phyloP scores from a whole-genome alignment of 2,888 invertebrate species.

The Agriopis aurantiaria region DNA sequence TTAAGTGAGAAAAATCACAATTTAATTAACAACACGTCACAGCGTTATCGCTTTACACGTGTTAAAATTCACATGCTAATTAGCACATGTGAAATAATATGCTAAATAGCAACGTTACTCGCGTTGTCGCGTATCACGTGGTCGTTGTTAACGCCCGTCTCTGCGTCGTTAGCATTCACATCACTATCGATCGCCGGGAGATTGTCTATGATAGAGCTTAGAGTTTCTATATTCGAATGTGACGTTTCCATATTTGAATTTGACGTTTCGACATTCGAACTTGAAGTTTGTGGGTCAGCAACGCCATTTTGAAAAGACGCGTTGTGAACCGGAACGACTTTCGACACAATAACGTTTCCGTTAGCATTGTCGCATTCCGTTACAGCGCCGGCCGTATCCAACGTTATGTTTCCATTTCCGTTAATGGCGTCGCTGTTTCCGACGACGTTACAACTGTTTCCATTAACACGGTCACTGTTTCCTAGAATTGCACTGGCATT shows the following conservation, averaged over 20 bases:
- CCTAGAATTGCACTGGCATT: not conserved
- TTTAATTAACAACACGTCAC: not conserved
- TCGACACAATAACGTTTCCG: not conserved
- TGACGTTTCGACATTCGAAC: constrained; percentile 29
- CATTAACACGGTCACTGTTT: not conserved
- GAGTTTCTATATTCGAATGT: constrained; percentile 48
- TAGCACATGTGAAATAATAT: not conserved
- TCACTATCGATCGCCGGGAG: constrained; percentile 79
- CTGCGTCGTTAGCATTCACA: constrained; percentile 71
- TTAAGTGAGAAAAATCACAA: not conserved
- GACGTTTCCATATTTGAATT: constrained; percentile 28
- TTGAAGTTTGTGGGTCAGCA: constrained; percentile 16
- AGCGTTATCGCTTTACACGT: not conserved
- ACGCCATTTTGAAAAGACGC: not conserved
- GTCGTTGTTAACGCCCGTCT: constrained; percentile 17
- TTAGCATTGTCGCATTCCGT: constrained; percentile 3
- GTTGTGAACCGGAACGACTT: not conserved
- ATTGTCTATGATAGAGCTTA: constrained; percentile 73
- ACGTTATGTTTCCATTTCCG: not conserved
- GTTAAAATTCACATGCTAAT: not conserved
- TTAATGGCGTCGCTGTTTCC: not conserved
- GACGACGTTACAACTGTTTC: not conserved
- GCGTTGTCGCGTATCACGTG: constrained; percentile 21
- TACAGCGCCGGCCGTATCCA: not conserved
- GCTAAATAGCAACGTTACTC: constrained; percentile 16